Base-by-base conservation (phyloP, 2,888 invertebrate genomes). In the Corbicula japonica region DNA sequence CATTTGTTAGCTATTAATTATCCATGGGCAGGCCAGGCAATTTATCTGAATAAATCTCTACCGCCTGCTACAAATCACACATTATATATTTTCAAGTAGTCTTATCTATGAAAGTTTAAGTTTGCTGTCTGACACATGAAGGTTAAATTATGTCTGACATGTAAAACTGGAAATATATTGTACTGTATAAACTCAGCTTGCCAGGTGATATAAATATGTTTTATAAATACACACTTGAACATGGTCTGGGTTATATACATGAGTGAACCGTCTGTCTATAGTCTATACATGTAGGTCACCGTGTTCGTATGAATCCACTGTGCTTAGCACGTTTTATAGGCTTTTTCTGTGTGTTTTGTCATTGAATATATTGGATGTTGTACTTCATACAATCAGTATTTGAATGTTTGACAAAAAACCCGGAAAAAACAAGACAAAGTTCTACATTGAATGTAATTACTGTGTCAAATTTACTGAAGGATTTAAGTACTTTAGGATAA, bases 171-270 rank as follows among this genome's bases (percentile, higher is more conserved):
- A 10, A n/a, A 58, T 23, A 21, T 15, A 44, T 41, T 50, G 63
- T 65, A 65, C 70, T 61, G 61, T 60, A 21, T 70, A 44, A 72
- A 72, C 62, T 44, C 44, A 32, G 62, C 38, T 21, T 21, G 56
- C 48, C 32, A 30, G 56, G 48, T 54, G 61, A 72, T 62, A 72
- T 72, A 62, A 72, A 41, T 72, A 54, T 72, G 71, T 62, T 62
- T 72, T 72, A 72, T 72, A 72, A 72, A 72, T 72, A 73, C 63
- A 58, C 56, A 54, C 62, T 63, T 54, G n/a, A 23, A 21, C 18
- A 50, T 35, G 34, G 75, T 62, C 75, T 62, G 62, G 69, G 58
- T 69, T 44, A 69, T 58, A 34, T 72, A 72, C 71, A 72, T 72
- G 71, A 61, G 32, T 30, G 21, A 26, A 71, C 28, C 54, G 69